These are phyloP conservation scores for Chiridota heheva DNA, from an alignment of 35 echinoderm and acorn worm species.

Conservation along the genomic window DNA sequence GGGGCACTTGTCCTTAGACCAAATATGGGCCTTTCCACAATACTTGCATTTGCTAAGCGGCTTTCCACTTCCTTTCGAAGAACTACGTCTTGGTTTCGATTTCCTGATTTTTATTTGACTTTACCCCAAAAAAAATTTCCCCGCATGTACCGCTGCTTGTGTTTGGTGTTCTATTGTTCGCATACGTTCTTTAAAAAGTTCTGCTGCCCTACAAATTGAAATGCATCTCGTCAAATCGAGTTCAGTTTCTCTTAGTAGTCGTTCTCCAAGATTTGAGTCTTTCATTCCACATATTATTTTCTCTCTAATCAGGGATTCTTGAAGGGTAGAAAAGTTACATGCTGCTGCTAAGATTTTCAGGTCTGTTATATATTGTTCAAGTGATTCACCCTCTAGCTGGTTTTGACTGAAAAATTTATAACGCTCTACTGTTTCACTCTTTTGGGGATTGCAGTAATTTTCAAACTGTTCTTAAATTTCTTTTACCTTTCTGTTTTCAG, in stretches of 20 bases:
- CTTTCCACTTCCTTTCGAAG: neutral
- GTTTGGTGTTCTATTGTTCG: conserved; percentile 22
- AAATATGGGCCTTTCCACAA: no score
- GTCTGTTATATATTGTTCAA: conserved; percentile 21
- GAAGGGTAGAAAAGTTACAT: conserved; percentile 33
- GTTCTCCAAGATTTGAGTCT: neutral
- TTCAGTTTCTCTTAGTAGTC: conserved; percentile 20
- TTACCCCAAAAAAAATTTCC: neutral
- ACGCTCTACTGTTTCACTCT: conserved; percentile 19
- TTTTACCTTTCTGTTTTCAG: neutral
- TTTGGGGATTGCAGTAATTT: conserved; percentile 28
- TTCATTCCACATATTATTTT: conserved; percentile 30
- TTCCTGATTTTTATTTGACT: neutral
- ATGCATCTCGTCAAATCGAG: conserved; percentile 14
- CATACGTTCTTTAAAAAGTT: conserved; percentile 30
- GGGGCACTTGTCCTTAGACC: neutral
- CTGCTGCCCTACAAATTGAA: conserved; percentile 27
- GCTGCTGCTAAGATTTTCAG: conserved; percentile 23
- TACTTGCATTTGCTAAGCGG: no score
- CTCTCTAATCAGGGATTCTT: conserved; percentile 47
- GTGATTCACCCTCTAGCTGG: conserved; percentile 17
- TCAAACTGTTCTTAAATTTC: conserved; percentile 23
- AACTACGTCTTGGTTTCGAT: no score
- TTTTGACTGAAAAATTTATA: conserved; percentile 24
- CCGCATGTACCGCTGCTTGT: neutral